Evolutionary conservation across 2,888 invertebrate species (phyloP).

Genomic region (Dasypogon diadema): DNA sequence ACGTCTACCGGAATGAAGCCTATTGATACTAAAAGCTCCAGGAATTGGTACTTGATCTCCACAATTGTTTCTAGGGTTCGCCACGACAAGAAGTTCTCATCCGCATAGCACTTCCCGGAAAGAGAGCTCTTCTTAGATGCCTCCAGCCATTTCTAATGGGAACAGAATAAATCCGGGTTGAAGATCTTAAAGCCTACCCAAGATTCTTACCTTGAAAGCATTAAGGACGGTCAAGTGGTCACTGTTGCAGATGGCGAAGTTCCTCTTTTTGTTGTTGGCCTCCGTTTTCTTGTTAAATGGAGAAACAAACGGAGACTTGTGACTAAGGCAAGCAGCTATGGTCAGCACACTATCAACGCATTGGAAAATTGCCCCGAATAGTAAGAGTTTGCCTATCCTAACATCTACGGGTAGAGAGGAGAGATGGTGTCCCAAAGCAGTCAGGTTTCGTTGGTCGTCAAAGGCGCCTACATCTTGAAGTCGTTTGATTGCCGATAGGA

Average conservation of each 20-base stretch:
- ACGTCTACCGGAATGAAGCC: conserved; percentile 82
- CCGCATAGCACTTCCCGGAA: conserved; percentile 83
- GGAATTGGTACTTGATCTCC: conserved; percentile 86
- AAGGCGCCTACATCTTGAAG: conserved; percentile 85
- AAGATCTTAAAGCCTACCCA: too few relatives aligned
- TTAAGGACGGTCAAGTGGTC: conserved; percentile 90
- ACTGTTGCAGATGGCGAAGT: conserved; percentile 83
- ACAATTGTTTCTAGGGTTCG: conserved; percentile 86
- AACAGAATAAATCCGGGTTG: too few relatives aligned
- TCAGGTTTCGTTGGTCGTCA: conserved; percentile 79
- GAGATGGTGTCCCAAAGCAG: conserved; percentile 88
- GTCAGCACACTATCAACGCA: conserved; percentile 93
- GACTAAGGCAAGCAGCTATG: conserved; percentile 86
- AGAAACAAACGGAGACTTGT: conserved; percentile 82
- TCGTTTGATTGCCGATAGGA: conserved; percentile 77
- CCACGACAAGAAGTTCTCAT: conserved; percentile 84
- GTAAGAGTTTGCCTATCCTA: conserved; percentile 90
- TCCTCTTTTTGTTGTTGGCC: conserved; percentile 79
- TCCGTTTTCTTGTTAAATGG: conserved; percentile 80
- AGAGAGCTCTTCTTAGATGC: conserved; percentile 76
- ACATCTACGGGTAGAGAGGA: conserved; percentile 92
- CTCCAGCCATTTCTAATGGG: conserved; percentile 84
- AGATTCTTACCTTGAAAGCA: conserved; percentile 82
- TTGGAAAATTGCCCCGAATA: conserved; percentile 90
- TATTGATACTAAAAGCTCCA: conserved; percentile 81